Percentiles rank a stretch among this genome's conserved stretches.
phyloP scores from a whole-genome alignment of 1,140 invertebrate species.

The Eulimnadia texana region DNA sequence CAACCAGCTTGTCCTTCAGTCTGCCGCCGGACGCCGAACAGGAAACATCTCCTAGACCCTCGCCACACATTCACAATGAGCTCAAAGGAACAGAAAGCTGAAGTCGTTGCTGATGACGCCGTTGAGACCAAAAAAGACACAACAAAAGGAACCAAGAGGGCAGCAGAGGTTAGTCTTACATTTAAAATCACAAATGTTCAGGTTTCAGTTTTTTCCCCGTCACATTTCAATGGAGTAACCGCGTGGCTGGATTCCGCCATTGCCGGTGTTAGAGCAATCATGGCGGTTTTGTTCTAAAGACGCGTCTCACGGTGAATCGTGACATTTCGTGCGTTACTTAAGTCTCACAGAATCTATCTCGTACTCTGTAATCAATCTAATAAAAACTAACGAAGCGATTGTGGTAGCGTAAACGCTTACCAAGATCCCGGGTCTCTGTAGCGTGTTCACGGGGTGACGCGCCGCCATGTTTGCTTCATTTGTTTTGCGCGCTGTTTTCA shows the following conservation, averaged over 20 bases:
- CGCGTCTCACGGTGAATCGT: too few species aligned
- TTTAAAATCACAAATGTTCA: background rate
- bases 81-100: conserved; percentile 14
- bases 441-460: conserved; percentile 8
- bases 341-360: too few species aligned
- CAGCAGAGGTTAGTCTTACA: conserved; percentile 14
- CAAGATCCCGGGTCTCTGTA: too few species aligned
- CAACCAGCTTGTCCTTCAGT: background rate
- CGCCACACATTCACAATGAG: conserved; percentile 11
- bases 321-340: too few species aligned
- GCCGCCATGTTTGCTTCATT: conserved; percentile 9
- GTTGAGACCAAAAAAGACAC: conserved; percentile 9
- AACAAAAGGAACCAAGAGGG: conserved; percentile 14
- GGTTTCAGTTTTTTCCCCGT: too few species aligned
- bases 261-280: background rate
- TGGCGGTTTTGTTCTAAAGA: background rate
- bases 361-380: too few species aligned
- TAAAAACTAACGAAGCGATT: too few species aligned
- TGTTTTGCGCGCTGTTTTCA: background rate
- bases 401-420: too few species aligned
- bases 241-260: background rate
- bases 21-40: background rate
- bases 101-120: conserved; percentile 16
- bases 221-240: background rate
- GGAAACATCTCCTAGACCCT: background rate